Conservation (phyloP, 2,797 vertebrate genomes). For the Aplochiton taeniatus region DNA sequence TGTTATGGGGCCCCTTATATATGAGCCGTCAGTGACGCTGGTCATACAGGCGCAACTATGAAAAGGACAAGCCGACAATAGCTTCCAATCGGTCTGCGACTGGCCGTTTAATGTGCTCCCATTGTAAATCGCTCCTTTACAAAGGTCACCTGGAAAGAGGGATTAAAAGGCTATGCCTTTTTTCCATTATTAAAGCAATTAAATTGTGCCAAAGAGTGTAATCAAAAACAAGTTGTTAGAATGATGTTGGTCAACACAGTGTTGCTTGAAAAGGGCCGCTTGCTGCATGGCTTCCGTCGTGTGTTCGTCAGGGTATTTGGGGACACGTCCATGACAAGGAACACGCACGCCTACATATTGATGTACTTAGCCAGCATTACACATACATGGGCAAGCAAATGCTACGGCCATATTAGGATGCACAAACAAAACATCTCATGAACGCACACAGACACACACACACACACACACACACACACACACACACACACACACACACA, state of each 20-base stretch:
- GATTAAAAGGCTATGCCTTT: conserved; percentile 85
- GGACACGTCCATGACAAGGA: neutral
- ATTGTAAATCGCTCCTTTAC: conserved; percentile 87
- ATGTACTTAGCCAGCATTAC: conserved; percentile 5
- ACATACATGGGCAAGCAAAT: too few relatives aligned
- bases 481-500: conserved; percentile 35
- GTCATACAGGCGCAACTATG: conserved; percentile 81
- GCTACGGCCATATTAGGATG: conserved; percentile 4
- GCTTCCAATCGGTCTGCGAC: conserved; percentile 90
- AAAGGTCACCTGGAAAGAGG: conserved; percentile 92
- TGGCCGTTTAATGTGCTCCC: conserved; percentile 95
- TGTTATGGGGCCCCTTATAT: conserved; percentile 85
- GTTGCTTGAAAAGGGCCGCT: too few relatives aligned
- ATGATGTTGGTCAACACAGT: conserved; percentile 83
- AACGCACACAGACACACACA: conserved; percentile 1
- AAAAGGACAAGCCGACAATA: conserved; percentile 93
- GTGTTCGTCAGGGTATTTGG: too few relatives aligned
- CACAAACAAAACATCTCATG: conserved; percentile 20
- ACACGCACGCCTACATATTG: conserved; percentile 27
- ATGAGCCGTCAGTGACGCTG: conserved; percentile 78
- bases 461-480: conserved; percentile 13
- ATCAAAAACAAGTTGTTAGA: conserved; percentile 84
- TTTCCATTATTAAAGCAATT: conserved; percentile 85
- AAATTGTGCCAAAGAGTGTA: conserved; percentile 89
- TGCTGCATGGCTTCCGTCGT: too few relatives aligned